Percentiles rank a stretch among this genome's conserved stretches.
phyloP scores from a whole-genome alignment of 2,797 vertebrate genomes.

The Sebastes hopkinsi region DNA sequence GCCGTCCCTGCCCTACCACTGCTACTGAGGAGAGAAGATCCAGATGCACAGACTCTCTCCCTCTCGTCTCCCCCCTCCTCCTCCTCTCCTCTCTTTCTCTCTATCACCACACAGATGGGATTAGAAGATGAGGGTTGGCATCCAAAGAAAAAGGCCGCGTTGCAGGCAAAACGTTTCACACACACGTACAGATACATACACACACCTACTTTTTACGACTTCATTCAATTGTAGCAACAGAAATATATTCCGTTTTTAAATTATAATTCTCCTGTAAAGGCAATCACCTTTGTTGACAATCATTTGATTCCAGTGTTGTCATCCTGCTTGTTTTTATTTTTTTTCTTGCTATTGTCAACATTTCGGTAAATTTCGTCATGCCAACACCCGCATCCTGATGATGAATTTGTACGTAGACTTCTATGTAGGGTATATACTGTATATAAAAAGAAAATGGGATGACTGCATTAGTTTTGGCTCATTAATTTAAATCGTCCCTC shows the following conservation, averaged over 20 bases:
- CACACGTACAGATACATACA: slow-evolving; percentile 21
- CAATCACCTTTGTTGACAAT: slow-evolving; percentile 81
- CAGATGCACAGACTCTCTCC: slow-evolving; percentile 59
- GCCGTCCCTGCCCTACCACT: slow-evolving; percentile 81
- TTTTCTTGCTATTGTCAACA: slow-evolving; percentile 31
- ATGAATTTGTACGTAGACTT: slow-evolving; percentile 67
- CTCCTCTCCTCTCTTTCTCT: slow-evolving; percentile 11
- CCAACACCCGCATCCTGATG: slow-evolving; percentile 62
- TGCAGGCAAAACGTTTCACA: slow-evolving; percentile 45
- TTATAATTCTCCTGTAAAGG: slow-evolving; percentile 76
- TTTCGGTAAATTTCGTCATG: slow-evolving; percentile 39
- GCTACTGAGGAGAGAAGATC: slow-evolving; percentile 82
- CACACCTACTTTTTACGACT: slow-evolving; percentile 44
- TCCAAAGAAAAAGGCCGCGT: slow-evolving; percentile 79
- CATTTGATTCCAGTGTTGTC: slow-evolving; percentile 70
- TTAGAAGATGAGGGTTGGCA: slow-evolving; percentile 60
- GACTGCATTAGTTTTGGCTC: slow-evolving; percentile 73
- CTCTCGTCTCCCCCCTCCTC: not conserved
- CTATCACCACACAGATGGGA: slow-evolving; percentile 50
- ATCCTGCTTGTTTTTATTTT: slow-evolving; percentile 40
- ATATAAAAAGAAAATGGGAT: slow-evolving; percentile 74
- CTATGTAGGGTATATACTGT: slow-evolving; percentile 76
- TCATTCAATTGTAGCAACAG: slow-evolving; percentile 74
- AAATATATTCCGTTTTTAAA: slow-evolving; percentile 71
- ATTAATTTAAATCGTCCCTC: slow-evolving; percentile 76